phyloP scores from a whole-genome alignment of 2,888 invertebrate genomes.

The Baccha elongata region DNA sequence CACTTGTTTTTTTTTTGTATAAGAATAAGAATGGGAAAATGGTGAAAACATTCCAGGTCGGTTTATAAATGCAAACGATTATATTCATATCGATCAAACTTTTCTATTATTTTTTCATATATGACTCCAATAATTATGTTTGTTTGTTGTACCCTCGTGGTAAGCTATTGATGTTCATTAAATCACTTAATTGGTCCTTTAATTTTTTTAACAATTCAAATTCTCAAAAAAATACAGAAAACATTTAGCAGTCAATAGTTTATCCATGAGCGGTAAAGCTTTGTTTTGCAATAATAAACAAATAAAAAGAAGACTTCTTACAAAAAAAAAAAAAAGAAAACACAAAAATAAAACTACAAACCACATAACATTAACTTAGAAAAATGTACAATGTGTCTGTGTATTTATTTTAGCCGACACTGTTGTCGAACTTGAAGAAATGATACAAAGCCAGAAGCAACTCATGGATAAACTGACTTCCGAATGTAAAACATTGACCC shows the following conservation, averaged over 20 bases:
- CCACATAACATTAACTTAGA: conserved; percentile 28
- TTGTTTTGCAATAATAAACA: conserved; percentile 58
- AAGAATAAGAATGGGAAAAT: no score
- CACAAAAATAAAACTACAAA: conserved; percentile 15
- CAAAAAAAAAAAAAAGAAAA: conserved; percentile 1
- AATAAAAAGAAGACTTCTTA: background rate
- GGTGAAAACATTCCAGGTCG: no score
- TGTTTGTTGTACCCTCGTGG: conserved; percentile 75
- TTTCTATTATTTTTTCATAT: no score
- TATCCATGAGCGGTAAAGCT: conserved; percentile 85
- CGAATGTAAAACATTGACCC: conserved; percentile 94
- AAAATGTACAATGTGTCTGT: conserved; percentile 56
- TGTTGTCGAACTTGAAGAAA: conserved; percentile 94
- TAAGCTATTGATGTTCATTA: conserved; percentile 83
- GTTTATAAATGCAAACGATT: no score
- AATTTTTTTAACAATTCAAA: conserved; percentile 78
- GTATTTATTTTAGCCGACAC: conserved; percentile 89
- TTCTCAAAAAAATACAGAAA: conserved; percentile 45
- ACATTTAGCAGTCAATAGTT: conserved; percentile 84
- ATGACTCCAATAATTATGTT: conserved; percentile 5
- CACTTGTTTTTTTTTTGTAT: no score
- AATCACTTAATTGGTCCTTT: conserved; percentile 63
- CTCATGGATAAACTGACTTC: conserved; percentile 95
- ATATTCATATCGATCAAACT: no score
- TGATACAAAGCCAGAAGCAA: conserved; percentile 95